Percentiles rank a stretch among this genome's conserved stretches.
Evolutionary conservation across 2,113 vertebrate genomes (phyloP).

Genomic region (Okapia johnstoni): DNA sequence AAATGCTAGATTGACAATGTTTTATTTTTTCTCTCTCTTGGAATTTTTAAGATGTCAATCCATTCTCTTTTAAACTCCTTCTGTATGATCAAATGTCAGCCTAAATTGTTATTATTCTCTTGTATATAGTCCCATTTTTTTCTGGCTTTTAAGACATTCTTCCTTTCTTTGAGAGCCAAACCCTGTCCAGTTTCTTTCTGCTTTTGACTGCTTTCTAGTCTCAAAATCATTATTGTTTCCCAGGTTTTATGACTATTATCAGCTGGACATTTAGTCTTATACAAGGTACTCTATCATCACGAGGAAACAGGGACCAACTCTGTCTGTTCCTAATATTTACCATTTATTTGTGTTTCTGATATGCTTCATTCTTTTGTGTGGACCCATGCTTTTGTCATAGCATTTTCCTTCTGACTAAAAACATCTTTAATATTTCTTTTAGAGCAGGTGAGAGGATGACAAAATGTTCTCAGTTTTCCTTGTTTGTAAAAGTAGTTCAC

Average conservation of each 20-base stretch:
- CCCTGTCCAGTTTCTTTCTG: background rate
- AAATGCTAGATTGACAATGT: background rate
- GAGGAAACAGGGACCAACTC: background rate
- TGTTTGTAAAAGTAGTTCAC: background rate
- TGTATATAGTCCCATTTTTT: background rate
- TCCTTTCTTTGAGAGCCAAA: background rate
- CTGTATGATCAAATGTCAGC: background rate
- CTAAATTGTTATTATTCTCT: background rate
- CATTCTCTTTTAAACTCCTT: background rate
- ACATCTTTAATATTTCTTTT: background rate
- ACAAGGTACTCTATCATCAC: background rate
- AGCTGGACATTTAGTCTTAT: background rate
- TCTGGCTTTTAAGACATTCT: background rate
- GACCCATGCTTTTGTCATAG: background rate
- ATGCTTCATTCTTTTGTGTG: background rate
- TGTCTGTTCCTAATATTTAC: background rate
- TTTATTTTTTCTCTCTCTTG: background rate
- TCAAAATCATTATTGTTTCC: background rate
- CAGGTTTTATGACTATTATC: background rate
- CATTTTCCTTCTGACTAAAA: constrained; percentile 38
- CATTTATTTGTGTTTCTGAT: background rate
- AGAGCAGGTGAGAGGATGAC: background rate
- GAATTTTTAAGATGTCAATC: background rate
- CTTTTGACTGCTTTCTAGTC: background rate
- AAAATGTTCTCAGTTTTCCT: background rate